These are phyloP conservation scores for Nyctibius bracteatus DNA, from an alignment of 2,113 vertebrate genomes.

Conservation along the genomic window DNA sequence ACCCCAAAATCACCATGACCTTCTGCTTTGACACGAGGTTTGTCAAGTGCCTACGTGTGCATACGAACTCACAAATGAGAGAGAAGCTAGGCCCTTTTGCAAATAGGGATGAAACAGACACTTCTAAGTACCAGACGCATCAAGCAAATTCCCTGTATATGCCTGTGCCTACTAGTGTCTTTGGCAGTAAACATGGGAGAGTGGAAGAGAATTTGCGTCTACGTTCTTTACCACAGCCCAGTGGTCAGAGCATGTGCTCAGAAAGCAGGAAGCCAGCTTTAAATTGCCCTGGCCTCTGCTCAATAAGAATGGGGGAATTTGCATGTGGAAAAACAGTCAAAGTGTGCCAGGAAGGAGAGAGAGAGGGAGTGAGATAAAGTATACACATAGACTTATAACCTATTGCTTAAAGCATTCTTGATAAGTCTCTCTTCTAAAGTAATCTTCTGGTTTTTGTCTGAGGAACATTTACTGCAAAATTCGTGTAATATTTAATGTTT, in stretches of 20 bases:
- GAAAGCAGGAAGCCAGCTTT: neutral
- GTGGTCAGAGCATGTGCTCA: neutral
- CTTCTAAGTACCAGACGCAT: neutral
- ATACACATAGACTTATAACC: accelerated
- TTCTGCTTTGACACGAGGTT: neutral
- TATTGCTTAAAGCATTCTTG: neutral
- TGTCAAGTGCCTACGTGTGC: accelerated
- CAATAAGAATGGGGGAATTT: neutral
- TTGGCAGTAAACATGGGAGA: neutral
- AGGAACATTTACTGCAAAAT: neutral
- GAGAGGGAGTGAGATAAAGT: neutral
- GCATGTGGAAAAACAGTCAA: neutral
- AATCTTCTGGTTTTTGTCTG: neutral
- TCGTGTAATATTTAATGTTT: neutral
- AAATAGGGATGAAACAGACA: neutral
- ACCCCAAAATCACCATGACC: neutral
- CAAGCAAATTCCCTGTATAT: neutral
- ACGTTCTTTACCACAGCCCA: neutral
- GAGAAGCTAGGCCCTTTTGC: neutral
- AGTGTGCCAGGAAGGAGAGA: neutral
- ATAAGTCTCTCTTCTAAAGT: neutral
- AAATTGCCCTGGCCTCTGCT: neutral
- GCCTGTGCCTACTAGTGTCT: neutral
- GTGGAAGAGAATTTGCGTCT: neutral
- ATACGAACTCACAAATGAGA: neutral